Percentiles rank a stretch among this genome's conserved stretches.
Evolutionary conservation across 1,140 invertebrate species (phyloP).

Genomic region (Chrysopa pallens): DNA sequence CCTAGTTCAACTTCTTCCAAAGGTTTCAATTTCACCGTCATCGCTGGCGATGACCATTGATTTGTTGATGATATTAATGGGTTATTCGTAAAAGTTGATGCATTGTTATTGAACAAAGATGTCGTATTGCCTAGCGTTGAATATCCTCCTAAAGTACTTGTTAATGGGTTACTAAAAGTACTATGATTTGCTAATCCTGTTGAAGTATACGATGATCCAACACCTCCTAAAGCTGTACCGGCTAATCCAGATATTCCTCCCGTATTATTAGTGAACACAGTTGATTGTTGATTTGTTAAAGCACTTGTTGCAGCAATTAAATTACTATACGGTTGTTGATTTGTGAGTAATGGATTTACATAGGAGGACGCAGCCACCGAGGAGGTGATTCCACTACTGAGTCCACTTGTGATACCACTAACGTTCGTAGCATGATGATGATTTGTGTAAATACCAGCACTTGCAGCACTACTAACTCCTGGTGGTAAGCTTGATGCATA

Average conservation of each 20-base stretch:
- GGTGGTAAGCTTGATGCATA: conserved; percentile 19
- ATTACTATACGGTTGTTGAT: background rate
- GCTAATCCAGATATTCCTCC: too few species aligned
- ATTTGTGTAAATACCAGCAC: conserved; percentile 15
- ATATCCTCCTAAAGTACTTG: conserved; percentile 8
- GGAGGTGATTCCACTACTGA: conserved; percentile 3
- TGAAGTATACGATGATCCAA: background rate
- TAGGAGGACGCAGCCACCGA: conserved; percentile 3
- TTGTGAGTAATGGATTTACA: background rate
- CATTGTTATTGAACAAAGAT: conserved; percentile 15
- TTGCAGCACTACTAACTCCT: conserved; percentile 14
- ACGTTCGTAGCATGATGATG: conserved; percentile 18
- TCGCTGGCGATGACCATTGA: conserved; percentile 25
- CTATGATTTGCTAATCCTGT: background rate
- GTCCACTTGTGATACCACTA: conserved; percentile 11
- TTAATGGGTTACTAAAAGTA: conserved; percentile 3
- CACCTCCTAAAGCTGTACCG: too few species aligned
- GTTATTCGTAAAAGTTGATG: conserved; percentile 16
- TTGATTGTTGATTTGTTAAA: background rate
- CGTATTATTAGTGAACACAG: background rate
- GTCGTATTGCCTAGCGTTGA: conserved; percentile 11
- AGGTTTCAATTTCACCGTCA: conserved; percentile 44
- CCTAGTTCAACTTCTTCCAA: conserved; percentile 47
- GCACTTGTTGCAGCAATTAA: background rate
- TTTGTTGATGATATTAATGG: conserved; percentile 17